Evolutionary conservation across 2,113 vertebrate species (phyloP).

Genomic region (Calcarius ornatus): DNA sequence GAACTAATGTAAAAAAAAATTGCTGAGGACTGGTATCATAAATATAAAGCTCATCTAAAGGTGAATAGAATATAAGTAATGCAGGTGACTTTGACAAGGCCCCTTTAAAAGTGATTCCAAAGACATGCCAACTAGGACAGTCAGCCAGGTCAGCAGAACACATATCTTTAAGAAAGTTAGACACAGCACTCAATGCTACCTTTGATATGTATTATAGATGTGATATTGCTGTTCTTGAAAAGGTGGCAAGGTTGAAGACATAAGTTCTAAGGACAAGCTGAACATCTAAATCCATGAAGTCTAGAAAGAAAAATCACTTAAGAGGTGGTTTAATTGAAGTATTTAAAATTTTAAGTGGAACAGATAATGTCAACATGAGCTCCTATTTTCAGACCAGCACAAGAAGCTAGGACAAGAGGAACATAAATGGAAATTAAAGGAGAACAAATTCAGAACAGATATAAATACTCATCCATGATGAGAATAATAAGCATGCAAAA

Average conservation of each 20-base stretch:
- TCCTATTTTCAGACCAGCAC: conserved; percentile 51
- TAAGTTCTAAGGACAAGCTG: conserved; percentile 45
- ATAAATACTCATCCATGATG: conserved; percentile 40
- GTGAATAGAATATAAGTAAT: neutral
- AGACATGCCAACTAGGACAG: neutral
- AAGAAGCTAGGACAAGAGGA: conserved; percentile 56
- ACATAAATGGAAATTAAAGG: conserved; percentile 64
- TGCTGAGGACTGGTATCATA: neutral
- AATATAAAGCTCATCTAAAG: conserved; percentile 30
- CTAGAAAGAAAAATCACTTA: conserved; percentile 52
- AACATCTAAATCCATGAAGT: conserved; percentile 45
- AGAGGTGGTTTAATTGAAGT: conserved; percentile 65
- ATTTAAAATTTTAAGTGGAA: conserved; percentile 66
- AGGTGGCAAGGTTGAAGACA: conserved; percentile 61
- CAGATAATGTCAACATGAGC: conserved; percentile 63
- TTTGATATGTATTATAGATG: conserved; percentile 39
- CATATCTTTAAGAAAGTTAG: neutral
- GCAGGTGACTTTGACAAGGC: conserved; percentile 30
- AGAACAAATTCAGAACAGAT: conserved; percentile 63
- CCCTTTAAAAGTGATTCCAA: conserved; percentile 56
- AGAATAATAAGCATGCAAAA: conserved; percentile 58
- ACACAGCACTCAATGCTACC: conserved; percentile 16
- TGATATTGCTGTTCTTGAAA: conserved; percentile 51
- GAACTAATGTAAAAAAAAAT: neutral
- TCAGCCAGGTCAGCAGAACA: conserved; percentile 7